Evolutionary conservation across 2,113 vertebrate species (phyloP).

Genomic region (Phyllostomus hastatus): DNA sequence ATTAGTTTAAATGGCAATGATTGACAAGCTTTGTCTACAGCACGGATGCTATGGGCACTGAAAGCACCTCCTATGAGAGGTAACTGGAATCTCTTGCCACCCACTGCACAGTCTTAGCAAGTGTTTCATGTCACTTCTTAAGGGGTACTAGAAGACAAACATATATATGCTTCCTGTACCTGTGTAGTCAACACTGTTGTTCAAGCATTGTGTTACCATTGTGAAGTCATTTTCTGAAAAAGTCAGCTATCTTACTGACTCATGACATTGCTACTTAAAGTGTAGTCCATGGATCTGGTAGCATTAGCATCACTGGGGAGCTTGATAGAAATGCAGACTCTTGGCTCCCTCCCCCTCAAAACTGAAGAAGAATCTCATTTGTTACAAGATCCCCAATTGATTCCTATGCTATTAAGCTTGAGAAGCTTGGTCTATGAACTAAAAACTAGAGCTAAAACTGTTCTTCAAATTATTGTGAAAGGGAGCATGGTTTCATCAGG

Average conservation of each 20-base stretch:
- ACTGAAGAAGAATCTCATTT: background rate
- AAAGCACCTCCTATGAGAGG: background rate
- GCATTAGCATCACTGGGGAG: background rate
- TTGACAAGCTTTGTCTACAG: background rate
- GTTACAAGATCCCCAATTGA: background rate
- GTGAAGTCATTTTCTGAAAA: background rate
- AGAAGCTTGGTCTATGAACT: background rate
- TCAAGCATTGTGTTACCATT: background rate
- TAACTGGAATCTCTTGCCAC: background rate
- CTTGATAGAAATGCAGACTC: background rate
- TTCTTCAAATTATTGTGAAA: background rate
- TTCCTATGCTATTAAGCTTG: background rate
- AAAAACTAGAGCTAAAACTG: background rate
- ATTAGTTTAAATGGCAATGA: background rate
- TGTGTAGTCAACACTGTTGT: background rate
- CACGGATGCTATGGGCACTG: background rate
- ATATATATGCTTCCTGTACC: background rate
- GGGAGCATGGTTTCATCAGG: background rate
- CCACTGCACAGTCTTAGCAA: background rate
- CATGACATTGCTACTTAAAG: background rate
- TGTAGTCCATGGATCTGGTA: background rate
- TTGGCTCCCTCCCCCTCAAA: background rate
- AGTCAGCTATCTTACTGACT: background rate
- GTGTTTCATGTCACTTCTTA: background rate
- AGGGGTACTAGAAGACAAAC: background rate